Percentiles rank a stretch among this genome's conserved stretches.
These are phyloP conservation scores for Adoxophyes honmai DNA, from an alignment of 1,140 invertebrate species.

Conservation along the genomic window DNA sequence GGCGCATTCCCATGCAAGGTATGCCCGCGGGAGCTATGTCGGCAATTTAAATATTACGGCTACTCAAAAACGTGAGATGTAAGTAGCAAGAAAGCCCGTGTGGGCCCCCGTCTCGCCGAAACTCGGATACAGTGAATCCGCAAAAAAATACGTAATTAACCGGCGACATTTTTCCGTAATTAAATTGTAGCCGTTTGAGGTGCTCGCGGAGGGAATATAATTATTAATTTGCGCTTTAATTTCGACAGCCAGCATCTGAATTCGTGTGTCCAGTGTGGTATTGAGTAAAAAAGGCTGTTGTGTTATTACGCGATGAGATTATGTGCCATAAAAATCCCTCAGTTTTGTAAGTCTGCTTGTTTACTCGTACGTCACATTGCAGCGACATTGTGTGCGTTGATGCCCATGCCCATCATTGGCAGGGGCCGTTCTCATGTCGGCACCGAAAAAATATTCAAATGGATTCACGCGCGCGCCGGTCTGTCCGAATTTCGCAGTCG, in stretches of 20 bases:
- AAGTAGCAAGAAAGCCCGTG: slow-evolving; percentile 66
- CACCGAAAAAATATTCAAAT: slow-evolving; percentile 72
- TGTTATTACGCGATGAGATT: slow-evolving; percentile 50
- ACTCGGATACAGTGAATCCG: slow-evolving; percentile 58
- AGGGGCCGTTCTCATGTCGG: slow-evolving; percentile 62
- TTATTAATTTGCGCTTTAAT: slow-evolving; percentile 52
- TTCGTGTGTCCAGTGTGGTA: slow-evolving; percentile 41
- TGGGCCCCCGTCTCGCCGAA: slow-evolving; percentile 55
- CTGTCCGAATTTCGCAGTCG: slow-evolving; percentile 69
- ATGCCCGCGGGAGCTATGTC: slow-evolving; percentile 68
- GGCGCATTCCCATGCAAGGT: slow-evolving; percentile 70
- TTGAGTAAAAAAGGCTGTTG: slow-evolving; percentile 36
- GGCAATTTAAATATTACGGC: slow-evolving; percentile 74
- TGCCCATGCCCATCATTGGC: slow-evolving; percentile 26
- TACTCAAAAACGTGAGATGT: slow-evolving; percentile 73
- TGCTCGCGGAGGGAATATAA: slow-evolving; percentile 37
- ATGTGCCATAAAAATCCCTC: slow-evolving; percentile 57
- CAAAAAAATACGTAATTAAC: slow-evolving; percentile 60
- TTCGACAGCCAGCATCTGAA: slow-evolving; percentile 33
- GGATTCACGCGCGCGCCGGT: slow-evolving; percentile 70
- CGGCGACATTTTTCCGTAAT: slow-evolving; percentile 66
- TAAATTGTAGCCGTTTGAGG: slow-evolving; percentile 57
- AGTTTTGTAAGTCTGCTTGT: slow-evolving; percentile 18
- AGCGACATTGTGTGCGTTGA: slow-evolving; percentile 18
- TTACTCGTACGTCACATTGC: neutral